Evolutionary conservation across 2,888 invertebrate species (phyloP), one percentile per base, ranked within the genome.

Genomic region (Villa cingulata): DNA sequence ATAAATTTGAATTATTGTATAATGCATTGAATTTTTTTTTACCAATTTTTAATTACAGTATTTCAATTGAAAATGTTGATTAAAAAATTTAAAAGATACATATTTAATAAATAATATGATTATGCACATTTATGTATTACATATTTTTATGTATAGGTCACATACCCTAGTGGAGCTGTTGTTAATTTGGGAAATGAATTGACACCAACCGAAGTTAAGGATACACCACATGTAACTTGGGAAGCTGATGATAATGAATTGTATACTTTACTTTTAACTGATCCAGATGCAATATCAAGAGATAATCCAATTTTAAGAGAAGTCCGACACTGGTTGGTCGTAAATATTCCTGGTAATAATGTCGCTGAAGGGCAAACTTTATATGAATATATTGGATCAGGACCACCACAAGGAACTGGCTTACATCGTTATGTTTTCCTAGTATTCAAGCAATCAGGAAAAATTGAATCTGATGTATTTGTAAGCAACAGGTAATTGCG

Each of bases 301-400:
- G 63, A 73, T 37, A 76, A 81, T 18, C 88, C 87, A 0, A 81
- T 71, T 53, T 81, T 74, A 65, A 76, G 87, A 36, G 90, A 91
- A 67, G 87, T 84, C 83, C 83, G 83, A 59, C 89, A 90, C 64
- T 90, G 88, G 89, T 67, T 88, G 12, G 81, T 90, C 1, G 82
- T 77, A 23, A 89, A 89, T 62, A 81, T 91, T 54, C 83, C 81
- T 23, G 87, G 83, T 15, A 65, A 60, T 53, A 72, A 83, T 51
- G 63, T 89, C 7, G 59, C 64, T 0, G 70, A 74, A 15, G 90
- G 90, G 19, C 83, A 87, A 53, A 74, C 74, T 1, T 70, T 88
- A 1, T 76, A 83, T 3, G 78, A 77, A 23, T 91, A 87, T 68
- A 65, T 83, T 37, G 88, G 88, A 39, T 78, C 87, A 17, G 87